A percentile compares a stretch with the other conserved stretches of the same genome.
phyloP scores from a whole-genome alignment of 2,797 vertebrate species.

The Oceanodroma leucorhoa region DNA sequence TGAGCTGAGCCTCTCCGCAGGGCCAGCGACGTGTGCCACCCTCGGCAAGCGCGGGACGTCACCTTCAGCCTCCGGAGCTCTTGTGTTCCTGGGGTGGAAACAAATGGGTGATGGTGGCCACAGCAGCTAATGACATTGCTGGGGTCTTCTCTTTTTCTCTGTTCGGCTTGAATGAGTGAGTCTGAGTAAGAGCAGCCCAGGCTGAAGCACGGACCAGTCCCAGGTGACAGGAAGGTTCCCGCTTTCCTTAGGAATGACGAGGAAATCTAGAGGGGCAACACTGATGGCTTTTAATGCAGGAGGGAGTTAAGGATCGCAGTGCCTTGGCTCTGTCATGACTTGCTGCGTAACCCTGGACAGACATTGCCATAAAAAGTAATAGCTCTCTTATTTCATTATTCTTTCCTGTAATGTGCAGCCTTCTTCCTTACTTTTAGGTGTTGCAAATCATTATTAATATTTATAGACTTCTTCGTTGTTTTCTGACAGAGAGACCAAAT shows the following conservation, averaged over 20 bases:
- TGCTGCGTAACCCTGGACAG: neutral
- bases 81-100: neutral
- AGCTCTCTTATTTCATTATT: neutral
- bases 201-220: fast-evolving
- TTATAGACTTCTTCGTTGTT: neutral
- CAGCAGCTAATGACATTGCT: neutral
- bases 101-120: neutral
- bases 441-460: neutral
- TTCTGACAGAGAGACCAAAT: neutral
- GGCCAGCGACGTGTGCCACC: fast-evolving
- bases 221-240: neutral
- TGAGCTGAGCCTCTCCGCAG: neutral
- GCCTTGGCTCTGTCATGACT: neutral
- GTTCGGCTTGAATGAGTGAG: neutral
- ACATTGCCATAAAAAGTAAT: neutral
- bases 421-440: neutral
- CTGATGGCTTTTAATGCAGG: too few species aligned
- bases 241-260: neutral
- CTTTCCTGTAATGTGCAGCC: neutral
- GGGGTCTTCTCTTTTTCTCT: neutral
- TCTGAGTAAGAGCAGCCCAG: neutral
- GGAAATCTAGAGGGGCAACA: neutral
- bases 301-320: neutral
- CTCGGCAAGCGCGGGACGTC: fast-evolving
- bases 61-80: neutral